phyloP scores from a whole-genome alignment of 1,140 invertebrate genomes.

The Nephila pilipes region DNA sequence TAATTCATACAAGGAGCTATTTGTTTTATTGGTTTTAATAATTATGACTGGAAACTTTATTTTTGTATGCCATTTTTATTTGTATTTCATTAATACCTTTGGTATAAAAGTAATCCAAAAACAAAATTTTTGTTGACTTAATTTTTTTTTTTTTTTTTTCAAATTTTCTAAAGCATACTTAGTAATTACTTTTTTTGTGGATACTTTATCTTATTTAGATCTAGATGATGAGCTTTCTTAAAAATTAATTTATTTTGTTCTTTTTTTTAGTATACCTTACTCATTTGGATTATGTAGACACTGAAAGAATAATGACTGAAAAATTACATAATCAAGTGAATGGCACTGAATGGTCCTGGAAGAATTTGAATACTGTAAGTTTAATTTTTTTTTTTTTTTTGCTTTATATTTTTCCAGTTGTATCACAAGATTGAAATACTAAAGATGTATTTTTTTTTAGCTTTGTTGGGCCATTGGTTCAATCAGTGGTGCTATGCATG shows the following conservation, averaged over 20 bases:
- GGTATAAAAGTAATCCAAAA: too few relatives aligned
- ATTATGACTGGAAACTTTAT: too few relatives aligned
- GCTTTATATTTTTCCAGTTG: neutral
- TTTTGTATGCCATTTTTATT: too few relatives aligned
- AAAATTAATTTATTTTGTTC: neutral
- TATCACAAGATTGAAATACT: neutral
- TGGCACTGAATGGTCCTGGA: constrained; percentile 99
- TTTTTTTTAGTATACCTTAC: constrained; percentile 92
- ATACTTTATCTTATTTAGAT: neutral
- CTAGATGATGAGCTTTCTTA: neutral
- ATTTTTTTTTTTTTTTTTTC: too few relatives aligned
- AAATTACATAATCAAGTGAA: constrained; percentile 99
- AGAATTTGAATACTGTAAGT: constrained; percentile 96
- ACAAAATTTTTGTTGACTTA: too few relatives aligned
- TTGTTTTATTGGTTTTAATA: too few relatives aligned
- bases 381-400: neutral
- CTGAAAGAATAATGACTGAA: constrained; percentile 99
- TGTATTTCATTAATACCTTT: too few relatives aligned
- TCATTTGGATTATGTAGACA: constrained; percentile 98
- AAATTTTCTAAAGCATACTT: neutral
- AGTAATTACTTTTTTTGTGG: neutral
- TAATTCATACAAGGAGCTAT: too few relatives aligned
- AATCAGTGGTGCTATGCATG: constrained; percentile 99
- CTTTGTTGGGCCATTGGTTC: constrained; percentile 99
- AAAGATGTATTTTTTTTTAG: constrained; percentile 80